A percentile compares a stretch with the other conserved stretches of the same genome.
phyloP scores from a whole-genome alignment of 2,113 vertebrate genomes.

The Platysternon megacephalum region DNA sequence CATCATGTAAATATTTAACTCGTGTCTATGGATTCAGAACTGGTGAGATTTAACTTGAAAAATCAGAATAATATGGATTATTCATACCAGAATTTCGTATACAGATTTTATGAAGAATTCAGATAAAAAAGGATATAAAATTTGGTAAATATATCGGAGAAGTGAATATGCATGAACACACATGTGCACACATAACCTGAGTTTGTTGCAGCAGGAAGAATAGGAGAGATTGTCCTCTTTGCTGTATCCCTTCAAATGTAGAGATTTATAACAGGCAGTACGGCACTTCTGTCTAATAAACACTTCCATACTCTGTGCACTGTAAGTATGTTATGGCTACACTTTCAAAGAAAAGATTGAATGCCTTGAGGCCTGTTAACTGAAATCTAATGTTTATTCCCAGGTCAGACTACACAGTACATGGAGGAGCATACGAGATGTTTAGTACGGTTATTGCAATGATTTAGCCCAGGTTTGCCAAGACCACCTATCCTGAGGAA shows the following conservation, averaged over 20 bases:
- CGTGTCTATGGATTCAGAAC: neutral
- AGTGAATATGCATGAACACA: neutral
- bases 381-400: neutral
- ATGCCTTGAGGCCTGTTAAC: neutral
- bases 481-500: neutral
- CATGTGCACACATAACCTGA: neutral
- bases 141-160: neutral
- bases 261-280: neutral
- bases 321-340: neutral
- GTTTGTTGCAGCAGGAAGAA: constrained; percentile 23
- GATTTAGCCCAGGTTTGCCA: neutral
- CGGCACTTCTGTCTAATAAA: neutral
- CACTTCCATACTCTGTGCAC: neutral
- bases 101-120: neutral
- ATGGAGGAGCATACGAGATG: neutral
- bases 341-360: constrained; percentile 12
- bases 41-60: neutral
- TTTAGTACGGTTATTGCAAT: accelerated
- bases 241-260: neutral
- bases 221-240: neutral
- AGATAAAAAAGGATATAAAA: neutral
- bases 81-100: neutral
- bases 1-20: neutral
- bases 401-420: neutral
- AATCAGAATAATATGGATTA: neutral